A percentile compares a stretch with the other conserved stretches of the same genome.
Conservation (phyloP, 2,797 vertebrate species). For the Bradypodion pumilum region DNA sequence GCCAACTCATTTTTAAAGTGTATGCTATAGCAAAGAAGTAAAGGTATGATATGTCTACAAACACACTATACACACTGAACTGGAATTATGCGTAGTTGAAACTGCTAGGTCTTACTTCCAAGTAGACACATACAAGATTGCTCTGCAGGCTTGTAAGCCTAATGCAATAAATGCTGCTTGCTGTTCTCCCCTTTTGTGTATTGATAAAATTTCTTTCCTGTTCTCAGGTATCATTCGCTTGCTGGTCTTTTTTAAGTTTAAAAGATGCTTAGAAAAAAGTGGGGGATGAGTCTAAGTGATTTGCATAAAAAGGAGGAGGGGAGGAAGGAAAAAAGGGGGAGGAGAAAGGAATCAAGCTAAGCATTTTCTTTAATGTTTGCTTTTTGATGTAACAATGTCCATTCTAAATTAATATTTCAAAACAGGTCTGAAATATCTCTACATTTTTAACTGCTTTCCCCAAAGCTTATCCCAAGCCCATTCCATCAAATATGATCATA, state of each 20-base stretch:
- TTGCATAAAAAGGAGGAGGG: neutral
- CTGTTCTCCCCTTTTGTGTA: constrained; percentile 25
- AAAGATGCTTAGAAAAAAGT: constrained; percentile 25
- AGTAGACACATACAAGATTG: neutral
- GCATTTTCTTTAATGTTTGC: constrained; percentile 7
- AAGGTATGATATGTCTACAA: neutral
- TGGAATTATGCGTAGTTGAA: neutral
- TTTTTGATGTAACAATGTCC: neutral
- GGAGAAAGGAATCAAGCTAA: neutral
- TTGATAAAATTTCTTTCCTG: constrained; percentile 32
- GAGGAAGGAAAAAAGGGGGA: neutral
- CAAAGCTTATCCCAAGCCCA: neutral
- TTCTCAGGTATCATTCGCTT: constrained; percentile 24
- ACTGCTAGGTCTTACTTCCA: neutral
- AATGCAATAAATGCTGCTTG: constrained; percentile 9
- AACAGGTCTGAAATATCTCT: neutral
- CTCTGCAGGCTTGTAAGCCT: neutral
- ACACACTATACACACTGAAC: neutral
- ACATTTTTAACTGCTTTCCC: neutral
- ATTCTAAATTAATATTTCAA: neutral
- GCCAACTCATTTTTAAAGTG: neutral
- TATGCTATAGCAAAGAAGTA: neutral
- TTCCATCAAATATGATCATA: neutral
- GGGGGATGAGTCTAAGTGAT: constrained; percentile 12
- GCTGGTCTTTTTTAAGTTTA: constrained; percentile 7